phyloP scores from a whole-genome alignment of 2,797 vertebrate genomes.

The Schizopygopsis pylzovi region DNA sequence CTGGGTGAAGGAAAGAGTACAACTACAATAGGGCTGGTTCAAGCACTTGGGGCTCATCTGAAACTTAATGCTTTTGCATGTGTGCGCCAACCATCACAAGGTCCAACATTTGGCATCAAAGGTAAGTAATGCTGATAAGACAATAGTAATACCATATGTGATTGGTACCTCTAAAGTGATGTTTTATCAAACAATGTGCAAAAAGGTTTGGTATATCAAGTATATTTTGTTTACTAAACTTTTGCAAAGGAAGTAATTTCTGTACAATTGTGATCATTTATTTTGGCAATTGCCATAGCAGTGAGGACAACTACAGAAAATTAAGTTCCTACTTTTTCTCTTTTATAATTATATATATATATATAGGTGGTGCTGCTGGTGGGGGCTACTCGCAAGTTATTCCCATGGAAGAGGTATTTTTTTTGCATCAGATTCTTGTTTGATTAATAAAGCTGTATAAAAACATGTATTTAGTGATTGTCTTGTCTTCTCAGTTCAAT shows the following conservation, averaged over 20 bases:
- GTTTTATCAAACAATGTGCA: background rate
- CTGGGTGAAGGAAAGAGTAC: conserved; percentile 98
- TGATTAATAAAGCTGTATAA: background rate
- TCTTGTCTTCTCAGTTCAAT: conserved; percentile 86
- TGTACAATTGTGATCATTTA: background rate
- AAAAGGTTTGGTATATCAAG: background rate
- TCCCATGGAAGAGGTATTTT: conserved; percentile 97
- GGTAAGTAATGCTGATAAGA: conserved; percentile 71
- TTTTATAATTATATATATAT: conserved; percentile 57
- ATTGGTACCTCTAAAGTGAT: background rate
- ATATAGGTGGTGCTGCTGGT: conserved; percentile 94
- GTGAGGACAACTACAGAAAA: background rate
- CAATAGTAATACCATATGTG: background rate
- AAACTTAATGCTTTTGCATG: conserved; percentile 94
- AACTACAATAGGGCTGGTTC: conserved; percentile 92
- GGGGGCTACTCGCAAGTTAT: conserved; percentile 98
- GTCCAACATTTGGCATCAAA: conserved; percentile 99
- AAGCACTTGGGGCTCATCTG: conserved; percentile 93
- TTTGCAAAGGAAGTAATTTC: background rate
- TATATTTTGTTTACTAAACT: background rate
- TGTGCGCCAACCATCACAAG: conserved; percentile 96
- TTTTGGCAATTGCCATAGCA: background rate
- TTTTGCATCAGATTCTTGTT: background rate
- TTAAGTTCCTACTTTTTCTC: background rate
- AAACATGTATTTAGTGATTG: background rate